Base-by-base conservation (phyloP, 1,140 invertebrate species). In the Ephestia elutella region DNA sequence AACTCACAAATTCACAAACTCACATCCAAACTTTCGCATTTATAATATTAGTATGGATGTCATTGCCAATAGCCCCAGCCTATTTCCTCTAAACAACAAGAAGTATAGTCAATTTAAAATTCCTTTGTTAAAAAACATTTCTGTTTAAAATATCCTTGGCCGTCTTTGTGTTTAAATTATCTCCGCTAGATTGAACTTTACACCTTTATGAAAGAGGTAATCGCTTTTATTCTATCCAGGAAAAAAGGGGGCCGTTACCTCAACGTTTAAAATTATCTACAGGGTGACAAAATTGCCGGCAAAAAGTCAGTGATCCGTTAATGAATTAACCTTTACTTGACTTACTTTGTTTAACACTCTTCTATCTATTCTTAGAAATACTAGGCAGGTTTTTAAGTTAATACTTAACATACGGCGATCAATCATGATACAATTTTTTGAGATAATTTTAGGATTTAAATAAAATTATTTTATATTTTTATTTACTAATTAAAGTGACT, bases 151-250 rank as follows among this genome's bases (percentile, higher is more conserved):
- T 10, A 44, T 44, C 7, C 38, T 17, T 15, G 13, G 2, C 7
- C n/a, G 38, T 44, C 38, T 44, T 44, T 44, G 38, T 44, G 38
- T n/a, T 15, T 44, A 17, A n/a, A 44, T 44, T 44, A 44, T 0
- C 38, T 44, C 38, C 38, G n/a, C 13, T 44, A 44, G 38, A 44
- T 17, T 44, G n/a, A 44, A 44, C 38, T 44, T 44, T 44, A 44
- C 38, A 44, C 38, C n/a, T 44, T 44, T 44, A n/a, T 44, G 38
- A 44, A 44, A 44, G 38, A 10, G 38, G 38, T 44, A 44, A 44
- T 44, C 38, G 38, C 38, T 44, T 15, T 25, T 25, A 25, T 25
- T 25, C 21, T 3, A 15, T 17, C n/a, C 38, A 44, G 13, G 2
- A 44, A 44, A 44, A 44, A 44, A 17, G 38, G n/a, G 13, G 7